Percentiles rank a stretch among this genome's conserved stretches.
phyloP scores from a whole-genome alignment of 2,797 vertebrate species.

The Rhadinocentrus ornatus region DNA sequence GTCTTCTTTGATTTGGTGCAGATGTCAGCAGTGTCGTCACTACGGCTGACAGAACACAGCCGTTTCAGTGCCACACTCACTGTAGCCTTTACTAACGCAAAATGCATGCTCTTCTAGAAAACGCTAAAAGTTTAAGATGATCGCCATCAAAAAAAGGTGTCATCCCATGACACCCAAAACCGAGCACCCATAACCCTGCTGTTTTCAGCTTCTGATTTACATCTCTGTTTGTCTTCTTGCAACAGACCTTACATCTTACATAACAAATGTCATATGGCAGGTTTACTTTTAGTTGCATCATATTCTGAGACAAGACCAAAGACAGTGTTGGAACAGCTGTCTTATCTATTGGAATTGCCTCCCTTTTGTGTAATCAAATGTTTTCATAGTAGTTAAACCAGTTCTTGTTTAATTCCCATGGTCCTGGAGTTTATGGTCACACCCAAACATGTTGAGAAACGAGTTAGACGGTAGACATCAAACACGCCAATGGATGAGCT shows the following conservation, averaged over 20 bases:
- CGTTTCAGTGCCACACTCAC: constrained; percentile 43
- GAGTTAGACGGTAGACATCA: constrained; percentile 32
- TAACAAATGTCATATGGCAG: background rate
- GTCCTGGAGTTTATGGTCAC: constrained; percentile 19
- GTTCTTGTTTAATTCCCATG: constrained; percentile 22
- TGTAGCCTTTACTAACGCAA: constrained; percentile 21
- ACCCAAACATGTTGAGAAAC: constrained; percentile 53
- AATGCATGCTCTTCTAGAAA: constrained; percentile 12
- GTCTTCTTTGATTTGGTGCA: constrained; percentile 44
- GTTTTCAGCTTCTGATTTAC: constrained; percentile 49
- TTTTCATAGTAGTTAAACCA: constrained; percentile 38
- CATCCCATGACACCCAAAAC: constrained; percentile 31
- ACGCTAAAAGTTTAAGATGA: constrained; percentile 6
- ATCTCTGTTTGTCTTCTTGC: constrained; percentile 14
- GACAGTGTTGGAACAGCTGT: constrained; percentile 13
- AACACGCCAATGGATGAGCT: constrained; percentile 47
- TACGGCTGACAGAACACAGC: constrained; percentile 56
- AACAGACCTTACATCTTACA: constrained; percentile 11
- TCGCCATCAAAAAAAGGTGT: constrained; percentile 44
- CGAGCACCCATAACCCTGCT: background rate
- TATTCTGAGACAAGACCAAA: background rate
- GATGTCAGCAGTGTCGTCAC: constrained; percentile 46
- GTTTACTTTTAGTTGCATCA: constrained; percentile 26
- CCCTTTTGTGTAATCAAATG: constrained; percentile 21
- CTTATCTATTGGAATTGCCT: constrained; percentile 1